phyloP scores from a whole-genome alignment of 1,140 invertebrate genomes.

The Drosophila jambulina region DNA sequence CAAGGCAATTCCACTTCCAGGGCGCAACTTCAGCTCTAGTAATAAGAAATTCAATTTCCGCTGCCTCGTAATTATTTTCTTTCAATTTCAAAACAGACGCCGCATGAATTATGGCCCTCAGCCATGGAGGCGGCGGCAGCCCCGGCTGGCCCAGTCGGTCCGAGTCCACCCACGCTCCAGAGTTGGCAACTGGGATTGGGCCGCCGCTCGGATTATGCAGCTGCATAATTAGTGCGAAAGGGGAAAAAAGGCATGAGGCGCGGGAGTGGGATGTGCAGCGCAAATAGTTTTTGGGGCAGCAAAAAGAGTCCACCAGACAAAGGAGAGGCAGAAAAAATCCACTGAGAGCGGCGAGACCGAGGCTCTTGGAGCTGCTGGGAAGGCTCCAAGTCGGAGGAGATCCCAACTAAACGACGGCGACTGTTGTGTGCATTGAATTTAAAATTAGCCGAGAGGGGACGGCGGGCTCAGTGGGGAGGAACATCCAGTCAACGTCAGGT shows the following conservation, averaged over 20 bases:
- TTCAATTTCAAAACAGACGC: conserved; percentile 80
- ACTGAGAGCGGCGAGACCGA: conserved; percentile 1
- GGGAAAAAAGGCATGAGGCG: conserved; percentile 18
- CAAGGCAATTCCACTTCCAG: conserved; percentile 38
- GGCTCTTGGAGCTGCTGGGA: conserved; percentile 1
- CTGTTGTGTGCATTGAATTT: conserved; percentile 81
- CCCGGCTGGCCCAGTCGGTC: conserved; percentile 20
- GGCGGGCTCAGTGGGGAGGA: conserved; percentile 1
- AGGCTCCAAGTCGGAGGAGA: conserved; percentile 27
- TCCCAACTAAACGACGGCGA: conserved; percentile 68
- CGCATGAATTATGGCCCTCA: conserved; percentile 74
- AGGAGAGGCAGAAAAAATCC: conserved; percentile 24
- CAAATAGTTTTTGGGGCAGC: conserved; percentile 72
- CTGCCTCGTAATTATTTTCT: conserved; percentile 81
- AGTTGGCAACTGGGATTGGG: conserved; percentile 42
- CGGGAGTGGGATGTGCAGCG: conserved; percentile 47
- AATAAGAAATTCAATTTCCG: conserved; percentile 84
- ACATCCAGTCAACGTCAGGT: conserved; percentile 42
- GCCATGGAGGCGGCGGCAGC: conserved; percentile 43
- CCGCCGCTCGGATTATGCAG: conserved; percentile 47
- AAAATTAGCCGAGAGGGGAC: conserved; percentile 62
- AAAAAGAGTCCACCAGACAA: conserved; percentile 31
- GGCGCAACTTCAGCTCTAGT: conserved; percentile 12
- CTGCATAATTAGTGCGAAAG: conserved; percentile 78
- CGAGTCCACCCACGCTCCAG: conserved; percentile 67